Evolutionary conservation across 2,113 vertebrate species (phyloP).

Genomic region (Meleagris gallopavo): DNA sequence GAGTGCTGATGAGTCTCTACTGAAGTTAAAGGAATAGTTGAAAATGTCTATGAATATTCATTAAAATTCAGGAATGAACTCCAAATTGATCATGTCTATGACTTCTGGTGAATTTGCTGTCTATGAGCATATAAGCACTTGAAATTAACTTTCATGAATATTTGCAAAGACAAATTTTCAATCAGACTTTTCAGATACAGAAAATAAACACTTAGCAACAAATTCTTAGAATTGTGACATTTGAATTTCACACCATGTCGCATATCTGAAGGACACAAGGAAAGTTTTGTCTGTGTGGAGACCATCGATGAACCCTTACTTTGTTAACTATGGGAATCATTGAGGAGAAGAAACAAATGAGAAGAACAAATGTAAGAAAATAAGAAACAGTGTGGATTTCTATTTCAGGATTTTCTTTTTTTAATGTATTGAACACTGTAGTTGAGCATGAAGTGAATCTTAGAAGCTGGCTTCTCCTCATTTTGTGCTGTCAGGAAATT

Average conservation of each 20-base stretch:
- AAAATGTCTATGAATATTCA: slow-evolving; percentile 53
- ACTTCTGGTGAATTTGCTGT: slow-evolving; percentile 25
- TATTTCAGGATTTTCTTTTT: neutral
- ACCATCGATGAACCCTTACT: neutral
- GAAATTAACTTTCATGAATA: slow-evolving; percentile 60
- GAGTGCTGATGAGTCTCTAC: slow-evolving; percentile 24
- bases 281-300: neutral
- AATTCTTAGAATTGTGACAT: slow-evolving; percentile 12
- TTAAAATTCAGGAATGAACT: slow-evolving; percentile 52
- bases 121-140: neutral
- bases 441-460: neutral
- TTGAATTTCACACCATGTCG: neutral
- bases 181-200: slow-evolving; percentile 20
- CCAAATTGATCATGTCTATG: slow-evolving; percentile 51
- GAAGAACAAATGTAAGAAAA: neutral
- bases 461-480: neutral
- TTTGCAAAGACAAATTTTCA: slow-evolving; percentile 57
- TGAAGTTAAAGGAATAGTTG: slow-evolving; percentile 48
- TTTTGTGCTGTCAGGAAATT: neutral
- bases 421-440: neutral
- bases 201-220: slow-evolving; percentile 1
- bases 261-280: neutral
- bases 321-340: neutral
- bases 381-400: neutral
- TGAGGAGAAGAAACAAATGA: neutral